Evolutionary conservation across 2,113 vertebrate genomes (phyloP).

Genomic region (Microcebus griseorufus): DNA sequence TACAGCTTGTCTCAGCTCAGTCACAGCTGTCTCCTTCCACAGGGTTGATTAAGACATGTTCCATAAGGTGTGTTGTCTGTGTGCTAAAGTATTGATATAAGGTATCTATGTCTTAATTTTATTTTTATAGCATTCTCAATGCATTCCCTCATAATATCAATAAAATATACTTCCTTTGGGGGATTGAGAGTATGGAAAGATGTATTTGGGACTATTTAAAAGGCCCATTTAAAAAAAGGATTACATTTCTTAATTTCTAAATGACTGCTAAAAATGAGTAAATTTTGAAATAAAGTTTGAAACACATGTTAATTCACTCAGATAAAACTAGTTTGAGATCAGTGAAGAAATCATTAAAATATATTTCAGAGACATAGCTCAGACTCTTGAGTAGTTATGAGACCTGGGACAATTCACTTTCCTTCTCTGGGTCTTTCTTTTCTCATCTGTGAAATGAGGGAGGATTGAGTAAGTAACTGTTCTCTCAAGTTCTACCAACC

Average conservation of each 20-base stretch:
- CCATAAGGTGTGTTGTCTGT: not conserved
- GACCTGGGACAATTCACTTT: not conserved
- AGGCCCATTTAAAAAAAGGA: not conserved
- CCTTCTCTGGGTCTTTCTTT: not conserved
- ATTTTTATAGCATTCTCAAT: not conserved
- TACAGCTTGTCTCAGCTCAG: not conserved
- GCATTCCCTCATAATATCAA: not conserved
- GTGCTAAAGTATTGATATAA: not conserved
- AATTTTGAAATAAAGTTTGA: not conserved
- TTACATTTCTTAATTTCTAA: not conserved
- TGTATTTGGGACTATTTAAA: not conserved
- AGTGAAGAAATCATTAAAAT: not conserved
- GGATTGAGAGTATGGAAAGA: not conserved
- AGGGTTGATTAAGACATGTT: not conserved
- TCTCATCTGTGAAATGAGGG: not conserved
- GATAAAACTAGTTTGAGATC: not conserved
- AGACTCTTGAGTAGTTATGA: accelerated
- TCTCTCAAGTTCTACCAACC: not conserved
- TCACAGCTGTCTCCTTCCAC: not conserved
- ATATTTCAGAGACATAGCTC: not conserved
- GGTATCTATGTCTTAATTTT: not conserved
- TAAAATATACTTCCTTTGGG: not conserved
- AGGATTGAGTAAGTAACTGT: not conserved
- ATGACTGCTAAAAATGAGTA: not conserved
- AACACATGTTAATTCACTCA: not conserved